These are phyloP conservation scores for Nothoprocta pentlandii DNA, from an alignment of 2,113 vertebrate species.

Conservation along the genomic window DNA sequence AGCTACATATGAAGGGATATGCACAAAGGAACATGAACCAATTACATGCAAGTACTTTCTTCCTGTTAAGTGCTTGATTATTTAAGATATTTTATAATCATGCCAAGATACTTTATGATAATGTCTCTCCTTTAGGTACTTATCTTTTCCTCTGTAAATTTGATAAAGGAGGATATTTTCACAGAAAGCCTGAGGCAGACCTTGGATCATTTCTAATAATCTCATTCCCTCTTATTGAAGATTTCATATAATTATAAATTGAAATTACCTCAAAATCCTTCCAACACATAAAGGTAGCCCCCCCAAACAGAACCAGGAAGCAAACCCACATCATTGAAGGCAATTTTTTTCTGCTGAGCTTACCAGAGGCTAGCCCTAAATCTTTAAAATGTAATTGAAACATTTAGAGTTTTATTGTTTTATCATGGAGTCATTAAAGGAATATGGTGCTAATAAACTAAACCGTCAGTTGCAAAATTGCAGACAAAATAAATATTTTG, in stretches of 20 bases:
- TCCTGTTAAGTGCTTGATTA: not conserved
- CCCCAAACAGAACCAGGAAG: not conserved
- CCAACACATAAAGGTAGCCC: not conserved
- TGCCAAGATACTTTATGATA: not conserved
- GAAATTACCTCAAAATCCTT: not conserved
- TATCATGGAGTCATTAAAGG: constrained; percentile 17
- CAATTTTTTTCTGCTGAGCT: not conserved
- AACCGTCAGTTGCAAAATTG: constrained; percentile 24
- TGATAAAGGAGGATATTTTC: not conserved
- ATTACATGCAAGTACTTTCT: not conserved
- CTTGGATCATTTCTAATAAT: not conserved
- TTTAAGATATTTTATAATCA: not conserved
- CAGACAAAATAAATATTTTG: constrained; percentile 4
- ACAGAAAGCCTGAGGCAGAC: not conserved
- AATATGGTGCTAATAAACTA: not conserved
- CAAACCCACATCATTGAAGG: accelerated
- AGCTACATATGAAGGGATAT: not conserved
- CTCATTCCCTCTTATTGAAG: not conserved
- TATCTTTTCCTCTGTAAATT: not conserved
- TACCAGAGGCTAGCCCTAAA: not conserved
- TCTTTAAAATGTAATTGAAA: not conserved
- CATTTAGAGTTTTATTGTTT: not conserved
- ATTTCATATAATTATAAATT: not conserved
- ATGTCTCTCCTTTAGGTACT: not conserved
- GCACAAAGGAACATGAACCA: not conserved